Base-by-base conservation (phyloP, 2,888 invertebrate species). In the Ectemnius continuus region DNA sequence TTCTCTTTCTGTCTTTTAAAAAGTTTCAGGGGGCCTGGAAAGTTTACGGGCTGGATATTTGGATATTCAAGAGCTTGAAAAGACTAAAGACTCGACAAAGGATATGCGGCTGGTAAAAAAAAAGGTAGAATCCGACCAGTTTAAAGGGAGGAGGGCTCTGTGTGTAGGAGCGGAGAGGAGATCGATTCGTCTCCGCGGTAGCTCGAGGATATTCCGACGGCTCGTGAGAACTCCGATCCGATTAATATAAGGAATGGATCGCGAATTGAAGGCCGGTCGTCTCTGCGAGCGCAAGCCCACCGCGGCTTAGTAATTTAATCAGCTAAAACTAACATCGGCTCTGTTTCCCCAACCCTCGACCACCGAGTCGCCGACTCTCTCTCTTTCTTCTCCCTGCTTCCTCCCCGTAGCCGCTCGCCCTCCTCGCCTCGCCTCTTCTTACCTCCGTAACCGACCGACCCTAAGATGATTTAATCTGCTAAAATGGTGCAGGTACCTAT, bases 221-320 rank as follows among this genome's bases (percentile, higher is more conserved):
- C 67, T 73, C 71, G 76, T 69, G 73, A 70, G 71, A 78, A 84
- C 70, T 80, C 62, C 75, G 82, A 86, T 85, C 85, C 88, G 87
- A 89, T 88, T 88, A 89, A 89, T 88, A 88, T 86, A 88, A 86
- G 86, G 87, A 86, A 88, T 86, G 86, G 85, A 88, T 87, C 85
- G 86, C 84, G 85, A 86, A 88, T 88, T 83, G 87, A 86, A 84
- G 84, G 84, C 82, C 84, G 86, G 85, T 36, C 14, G 52, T 84
- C 85, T 87, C 84, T 88, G 89, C 86, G 85, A 75, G 79, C 82
- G 88, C 89, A 89, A 87, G 87, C 84, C 87, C 86, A 84, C 84
- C 82, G 84, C 85, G 88, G 89, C 89, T 88, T 89, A 89, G 90
- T 90, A 90, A 90, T 90, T 90, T 91, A 91, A 91, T 91, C 91